phyloP scores from a whole-genome alignment of 1,140 invertebrate genomes.

The Drosophila oshimai region DNA sequence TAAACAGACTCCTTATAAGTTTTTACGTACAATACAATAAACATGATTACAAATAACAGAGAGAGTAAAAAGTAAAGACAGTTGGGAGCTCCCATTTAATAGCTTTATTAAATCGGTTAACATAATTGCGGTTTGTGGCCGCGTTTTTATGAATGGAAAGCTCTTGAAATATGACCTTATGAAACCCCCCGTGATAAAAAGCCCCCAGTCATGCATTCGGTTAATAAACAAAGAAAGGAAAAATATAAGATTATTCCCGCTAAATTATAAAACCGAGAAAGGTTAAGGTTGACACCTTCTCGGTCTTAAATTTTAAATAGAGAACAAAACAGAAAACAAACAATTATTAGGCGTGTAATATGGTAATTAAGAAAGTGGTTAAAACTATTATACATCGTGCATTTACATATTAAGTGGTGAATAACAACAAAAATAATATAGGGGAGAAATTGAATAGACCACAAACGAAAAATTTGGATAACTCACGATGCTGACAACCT shows the following conservation, averaged over 20 bases:
- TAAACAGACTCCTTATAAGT: not conserved
- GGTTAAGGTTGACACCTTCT: conserved; percentile 37
- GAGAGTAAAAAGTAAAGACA: conserved; percentile 9
- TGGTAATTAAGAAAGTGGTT: conserved; percentile 15
- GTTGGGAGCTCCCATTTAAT: conserved; percentile 12
- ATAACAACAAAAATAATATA: conserved; percentile 25
- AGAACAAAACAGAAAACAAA: conserved; percentile 11
- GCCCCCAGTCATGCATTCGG: conserved; percentile 32
- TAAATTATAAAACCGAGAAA: conserved; percentile 7
- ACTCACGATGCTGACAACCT: conserved; percentile 82
- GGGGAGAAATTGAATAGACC: conserved; percentile 20
- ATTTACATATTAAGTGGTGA: conserved; percentile 2
- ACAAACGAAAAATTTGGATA: conserved; percentile 47
- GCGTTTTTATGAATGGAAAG: conserved; percentile 50
- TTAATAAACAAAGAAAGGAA: conserved; percentile 12
- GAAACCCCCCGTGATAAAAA: conserved; percentile 9
- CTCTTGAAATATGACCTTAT: conserved; percentile 20
- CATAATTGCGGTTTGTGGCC: conserved; percentile 44
- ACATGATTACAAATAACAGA: conserved; percentile 10
- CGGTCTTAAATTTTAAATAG: conserved; percentile 38
- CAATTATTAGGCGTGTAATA: conserved; percentile 26
- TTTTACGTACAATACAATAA: not conserved
- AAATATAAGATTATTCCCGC: not conserved
- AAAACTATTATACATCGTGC: conserved; percentile 43
- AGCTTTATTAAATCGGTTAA: conserved; percentile 47